Conservation (phyloP, 2,888 invertebrate species). For the Eilema caniola region DNA sequence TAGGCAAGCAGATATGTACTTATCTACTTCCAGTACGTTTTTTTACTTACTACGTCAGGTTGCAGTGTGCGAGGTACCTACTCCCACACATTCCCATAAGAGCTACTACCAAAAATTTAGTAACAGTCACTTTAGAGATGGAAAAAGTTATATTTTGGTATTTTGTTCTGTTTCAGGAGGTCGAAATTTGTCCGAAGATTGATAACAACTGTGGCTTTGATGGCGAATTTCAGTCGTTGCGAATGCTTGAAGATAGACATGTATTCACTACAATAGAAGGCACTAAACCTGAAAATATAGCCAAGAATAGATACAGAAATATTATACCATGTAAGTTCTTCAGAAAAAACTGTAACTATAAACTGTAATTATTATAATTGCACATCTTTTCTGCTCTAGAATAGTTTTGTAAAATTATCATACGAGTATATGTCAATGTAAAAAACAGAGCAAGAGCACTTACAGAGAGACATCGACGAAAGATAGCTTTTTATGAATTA, state of each 20-base stretch:
- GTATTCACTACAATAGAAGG: slow-evolving; percentile 96
- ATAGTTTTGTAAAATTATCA: not conserved
- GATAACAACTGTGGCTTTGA: slow-evolving; percentile 89
- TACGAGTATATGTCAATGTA: not conserved
- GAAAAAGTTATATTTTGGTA: not conserved
- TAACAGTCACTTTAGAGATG: not conserved
- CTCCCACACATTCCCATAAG: no score
- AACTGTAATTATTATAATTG: not conserved
- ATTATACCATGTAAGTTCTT: slow-evolving; percentile 93
- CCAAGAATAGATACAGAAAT: slow-evolving; percentile 98
- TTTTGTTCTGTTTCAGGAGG: slow-evolving; percentile 56
- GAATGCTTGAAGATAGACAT: slow-evolving; percentile 96
- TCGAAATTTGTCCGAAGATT: slow-evolving; percentile 59
- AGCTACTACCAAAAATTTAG: not conserved
- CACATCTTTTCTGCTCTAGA: not conserved
- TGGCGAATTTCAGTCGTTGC: slow-evolving; percentile 98
- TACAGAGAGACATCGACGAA: no score
- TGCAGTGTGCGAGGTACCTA: no score
- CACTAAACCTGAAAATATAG: slow-evolving; percentile 93
- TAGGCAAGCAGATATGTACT: no score
- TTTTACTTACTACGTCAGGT: no score
- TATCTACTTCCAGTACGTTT: no score
- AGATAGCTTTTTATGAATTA: no score
- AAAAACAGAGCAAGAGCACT: not conserved
- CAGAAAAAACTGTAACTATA: no score